Base-by-base conservation (phyloP, 2,797 vertebrate genomes). In the Fistularia commersonii region DNA sequence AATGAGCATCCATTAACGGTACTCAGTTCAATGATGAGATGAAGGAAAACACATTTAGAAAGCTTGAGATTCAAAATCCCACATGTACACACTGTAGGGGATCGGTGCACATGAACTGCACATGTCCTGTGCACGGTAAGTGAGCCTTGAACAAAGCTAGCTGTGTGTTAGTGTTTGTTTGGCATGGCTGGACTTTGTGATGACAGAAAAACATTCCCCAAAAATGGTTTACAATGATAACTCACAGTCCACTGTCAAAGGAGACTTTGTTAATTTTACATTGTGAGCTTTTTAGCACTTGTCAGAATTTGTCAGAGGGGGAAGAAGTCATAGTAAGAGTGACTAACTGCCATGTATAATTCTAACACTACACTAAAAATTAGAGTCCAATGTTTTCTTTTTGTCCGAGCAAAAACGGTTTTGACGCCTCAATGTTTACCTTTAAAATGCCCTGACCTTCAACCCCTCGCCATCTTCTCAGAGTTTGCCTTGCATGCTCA, bases 361-460 rank as follows among this genome's bases (percentile, higher is more conserved):
- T 79, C 72, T 76, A 57, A 62, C 45, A 69, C 83, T 83, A 81
- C 76, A 59, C 45, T 68, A 57, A 41, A 78, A 84, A 84, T 23
- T 23, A 23, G 2, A 23, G 23, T 23, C 23, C 23, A 23, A 23
- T 23, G 23, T 23, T 23, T 23, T 23, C 23, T 23, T 23, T 23
- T 23, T 23, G 23, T 23, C 23, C 23, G 4, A 23, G 23, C 23
- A 23, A 23, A 23, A 23, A 23, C 23, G 23, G 23, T 23, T 23
- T 23, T 32, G 36, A 39, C 11, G 6, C 36, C 1, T 51, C 39
- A 51, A n/a, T n/a, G 3, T 41, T 23, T 23, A 23, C 23, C 23
- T 23, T 23, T 23, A 23, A 2, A 23, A 23, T 2, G 23, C 23
- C 23, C 40, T 57, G 35, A 70, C 61, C 63, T 14, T 15, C 8